Conservation (phyloP, 2,113 vertebrate species). For the Onychorhynchus coronatus region DNA sequence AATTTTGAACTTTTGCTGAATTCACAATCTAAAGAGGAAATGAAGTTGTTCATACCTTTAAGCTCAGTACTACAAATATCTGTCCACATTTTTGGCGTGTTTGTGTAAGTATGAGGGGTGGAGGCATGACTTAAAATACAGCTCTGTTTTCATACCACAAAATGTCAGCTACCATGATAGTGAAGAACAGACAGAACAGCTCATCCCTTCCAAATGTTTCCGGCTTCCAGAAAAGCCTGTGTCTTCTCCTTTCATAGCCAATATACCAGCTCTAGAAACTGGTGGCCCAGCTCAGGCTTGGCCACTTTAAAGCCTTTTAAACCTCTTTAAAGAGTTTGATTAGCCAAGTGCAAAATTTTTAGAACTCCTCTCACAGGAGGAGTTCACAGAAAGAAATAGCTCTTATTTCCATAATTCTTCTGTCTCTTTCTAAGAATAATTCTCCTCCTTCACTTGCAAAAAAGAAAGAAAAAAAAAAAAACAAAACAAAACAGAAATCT, state of each 20-base stretch:
- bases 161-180: not conserved
- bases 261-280: not conserved
- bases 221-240: not conserved
- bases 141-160: not conserved
- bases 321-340: not conserved
- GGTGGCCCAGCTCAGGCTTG: not conserved
- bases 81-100: not conserved
- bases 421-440: not conserved
- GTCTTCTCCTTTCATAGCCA: not conserved
- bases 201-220: not conserved
- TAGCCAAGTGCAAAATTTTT: not conserved
- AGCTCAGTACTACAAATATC: not conserved
- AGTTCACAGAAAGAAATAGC: rapidly evolving
- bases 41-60: not conserved
- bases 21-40: not conserved
- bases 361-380: not conserved
- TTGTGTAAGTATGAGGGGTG: rapidly evolving
- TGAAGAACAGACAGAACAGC: not conserved
- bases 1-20: not conserved
- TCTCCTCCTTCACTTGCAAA: not conserved
- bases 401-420: not conserved
- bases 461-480: not conserved
- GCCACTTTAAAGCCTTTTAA: not conserved
- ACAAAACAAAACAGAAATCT: not conserved
- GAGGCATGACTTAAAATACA: not conserved